Evolutionary conservation across 1,140 invertebrate species (phyloP).

Genomic region (Epicauta chinensis): DNA sequence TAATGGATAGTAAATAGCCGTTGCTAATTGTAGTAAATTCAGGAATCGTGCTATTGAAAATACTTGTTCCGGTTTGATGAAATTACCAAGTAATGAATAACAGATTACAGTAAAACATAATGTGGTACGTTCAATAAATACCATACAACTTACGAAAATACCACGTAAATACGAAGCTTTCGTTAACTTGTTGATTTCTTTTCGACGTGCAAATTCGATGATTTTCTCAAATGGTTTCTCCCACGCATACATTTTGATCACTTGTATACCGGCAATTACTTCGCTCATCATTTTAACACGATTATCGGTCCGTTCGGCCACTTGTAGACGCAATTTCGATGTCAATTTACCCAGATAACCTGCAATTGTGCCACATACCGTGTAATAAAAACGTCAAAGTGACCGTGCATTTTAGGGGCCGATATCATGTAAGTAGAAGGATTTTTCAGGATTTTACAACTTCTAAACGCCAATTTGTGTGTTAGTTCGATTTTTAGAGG

Average conservation of each 20-base stretch:
- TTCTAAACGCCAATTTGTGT: too few relatives aligned
- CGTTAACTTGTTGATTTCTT: conserved; percentile 62
- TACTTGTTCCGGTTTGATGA: conserved; percentile 60
- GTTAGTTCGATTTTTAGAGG: too few relatives aligned
- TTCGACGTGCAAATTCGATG: conserved; percentile 47
- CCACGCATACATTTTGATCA: conserved; percentile 81
- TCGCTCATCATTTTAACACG: conserved; percentile 77
- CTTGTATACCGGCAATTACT: conserved; percentile 62
- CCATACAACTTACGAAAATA: conserved; percentile 61
- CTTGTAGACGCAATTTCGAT: conserved; percentile 48
- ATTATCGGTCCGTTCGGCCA: conserved; percentile 60
- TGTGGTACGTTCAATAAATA: conserved; percentile 65
- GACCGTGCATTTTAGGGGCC: too few relatives aligned
- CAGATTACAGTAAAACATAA: conserved; percentile 67
- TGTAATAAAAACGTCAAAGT: too few relatives aligned
- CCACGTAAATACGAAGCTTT: conserved; percentile 64
- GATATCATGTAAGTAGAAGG: too few relatives aligned
- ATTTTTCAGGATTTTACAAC: too few relatives aligned
- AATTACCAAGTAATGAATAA: conserved; percentile 59
- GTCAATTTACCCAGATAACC: conserved; percentile 49
- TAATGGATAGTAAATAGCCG: conserved; percentile 66
- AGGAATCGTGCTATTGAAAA: conserved; percentile 68
- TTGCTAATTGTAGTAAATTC: conserved; percentile 54
- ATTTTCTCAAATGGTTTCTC: conserved; percentile 61
- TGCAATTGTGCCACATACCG: too few relatives aligned